Conservation (phyloP, 2,113 vertebrate genomes). For the Sinocyclocheilus rhinocerous region DNA sequence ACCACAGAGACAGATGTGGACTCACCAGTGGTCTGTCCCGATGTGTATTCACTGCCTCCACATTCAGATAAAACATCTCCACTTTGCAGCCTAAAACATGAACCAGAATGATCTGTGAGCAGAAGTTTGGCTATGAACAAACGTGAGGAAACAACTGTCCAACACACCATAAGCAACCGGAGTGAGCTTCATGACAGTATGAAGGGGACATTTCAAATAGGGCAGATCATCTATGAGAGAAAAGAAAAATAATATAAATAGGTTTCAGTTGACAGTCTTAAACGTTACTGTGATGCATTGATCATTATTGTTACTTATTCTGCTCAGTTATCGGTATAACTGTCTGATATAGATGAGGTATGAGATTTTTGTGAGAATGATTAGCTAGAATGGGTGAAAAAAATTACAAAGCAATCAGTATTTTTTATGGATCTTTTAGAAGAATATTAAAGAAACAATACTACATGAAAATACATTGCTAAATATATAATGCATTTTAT, state of each 20-base stretch:
- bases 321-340: background rate
- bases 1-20: conserved; percentile 37
- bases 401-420: too few relatives aligned
- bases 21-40: conserved; percentile 90
- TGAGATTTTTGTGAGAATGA: background rate
- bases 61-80: conserved; percentile 86
- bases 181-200: conserved; percentile 91
- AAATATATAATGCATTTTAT: too few relatives aligned
- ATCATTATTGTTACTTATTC: background rate
- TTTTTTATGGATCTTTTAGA: too few relatives aligned
- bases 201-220: conserved; percentile 93
- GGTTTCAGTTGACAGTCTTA: background rate
- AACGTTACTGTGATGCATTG: background rate
- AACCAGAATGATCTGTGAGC: background rate
- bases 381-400: background rate
- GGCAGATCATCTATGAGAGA: conserved; percentile 86
- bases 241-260: background rate
- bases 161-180: conserved; percentile 92
- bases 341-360: background rate
- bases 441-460: too few relatives aligned
- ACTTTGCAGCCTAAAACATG: conserved; percentile 88
- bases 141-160: background rate
- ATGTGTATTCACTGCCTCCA: conserved; percentile 96
- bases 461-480: too few relatives aligned
- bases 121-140: background rate